A percentile compares a stretch with the other conserved stretches of the same genome.
Conservation (phyloP, 2,888 invertebrate species). For the Odontomyia ornata region DNA sequence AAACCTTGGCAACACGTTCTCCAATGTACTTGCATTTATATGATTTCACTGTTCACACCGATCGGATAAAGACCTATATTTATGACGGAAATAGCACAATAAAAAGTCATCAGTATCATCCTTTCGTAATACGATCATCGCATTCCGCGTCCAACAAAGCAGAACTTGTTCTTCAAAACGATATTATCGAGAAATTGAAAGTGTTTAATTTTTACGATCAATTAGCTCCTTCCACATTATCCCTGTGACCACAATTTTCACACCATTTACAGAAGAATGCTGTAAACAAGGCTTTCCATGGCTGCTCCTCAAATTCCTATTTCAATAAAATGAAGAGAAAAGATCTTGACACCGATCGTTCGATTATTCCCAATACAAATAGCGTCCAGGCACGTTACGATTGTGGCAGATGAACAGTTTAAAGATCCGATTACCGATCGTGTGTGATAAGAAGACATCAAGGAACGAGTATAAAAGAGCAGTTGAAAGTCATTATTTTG, state of each 20-base stretch:
- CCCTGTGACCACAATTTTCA: slow-evolving; percentile 25
- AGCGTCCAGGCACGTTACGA: neutral
- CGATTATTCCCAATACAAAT: neutral
- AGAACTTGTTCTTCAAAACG: slow-evolving; percentile 2
- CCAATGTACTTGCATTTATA: too few relatives aligned
- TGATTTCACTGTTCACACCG: too few relatives aligned
- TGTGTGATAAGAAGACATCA: slow-evolving; percentile 8
- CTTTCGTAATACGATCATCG: neutral
- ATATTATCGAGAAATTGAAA: slow-evolving; percentile 18
- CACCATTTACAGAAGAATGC: neutral
- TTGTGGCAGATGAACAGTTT: slow-evolving; percentile 17
- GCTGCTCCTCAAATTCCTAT: neutral
- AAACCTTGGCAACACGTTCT: too few relatives aligned
- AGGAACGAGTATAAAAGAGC: slow-evolving; percentile 4
- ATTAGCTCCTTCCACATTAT: slow-evolving; percentile 7
- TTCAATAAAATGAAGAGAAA: slow-evolving; percentile 4
- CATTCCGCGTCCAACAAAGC: neutral
- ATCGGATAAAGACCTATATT: too few relatives aligned
- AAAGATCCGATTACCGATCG: slow-evolving; percentile 42
- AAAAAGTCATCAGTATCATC: neutral
- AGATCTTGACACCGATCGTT: slow-evolving; percentile 29
- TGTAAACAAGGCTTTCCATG: neutral
- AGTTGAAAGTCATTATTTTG: slow-evolving; percentile 24
- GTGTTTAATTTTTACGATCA: slow-evolving; percentile 41
- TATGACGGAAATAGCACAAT: too few relatives aligned